Evolutionary conservation across 2,888 invertebrate species (phyloP), one percentile per base, ranked within the genome.

Genomic region (Thalpophila matura): DNA sequence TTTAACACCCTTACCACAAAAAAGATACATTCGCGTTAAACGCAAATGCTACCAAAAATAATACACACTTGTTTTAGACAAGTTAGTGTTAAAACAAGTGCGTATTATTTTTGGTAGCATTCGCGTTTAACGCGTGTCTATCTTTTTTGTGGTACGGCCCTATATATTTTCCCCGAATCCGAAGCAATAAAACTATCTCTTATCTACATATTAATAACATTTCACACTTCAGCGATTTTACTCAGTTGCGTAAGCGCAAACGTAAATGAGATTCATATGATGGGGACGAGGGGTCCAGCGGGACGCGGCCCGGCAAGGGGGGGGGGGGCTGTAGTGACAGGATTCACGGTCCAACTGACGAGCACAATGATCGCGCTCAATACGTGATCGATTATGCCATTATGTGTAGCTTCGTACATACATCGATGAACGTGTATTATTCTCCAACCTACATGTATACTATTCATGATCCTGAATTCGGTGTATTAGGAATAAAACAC

Each of bases 301-400:
- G 76, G 75, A 76, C 72, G 50, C 14, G 50, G 58, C 18, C 16
- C 49, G 61, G 50, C 62, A 49, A 54, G 60, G 67, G 65, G 79
- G 80, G 77, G 75, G 81, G 83, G 86, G 82, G 83, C 77, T 82
- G 78, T 88, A 91, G 91, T 91, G 93, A 93, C 94, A 94, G 94
- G 94, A 94, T 93, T 93, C 92, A 94, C 93, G 94, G 93, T 94
- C 90, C 93, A 94, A 86, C 92, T 89, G 86, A 87, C 86, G 89
- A 91, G 81, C 87, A 94, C 94, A 94, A 94, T 94, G 94, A 92
- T 92, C 88, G 91, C 77, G 85, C 91, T 91, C 92, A 92, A 94
- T 94, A 92, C 90, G 86, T 91, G 92, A 94, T 94, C 93, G 94
- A 94, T 94, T 94, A 94, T 93, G 87, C 91, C 82, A 91, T 89